Percentiles rank a stretch among this genome's conserved stretches.
These are phyloP conservation scores for Orientallactaga bullata DNA, from an alignment of 2,113 vertebrate species.

Conservation along the genomic window DNA sequence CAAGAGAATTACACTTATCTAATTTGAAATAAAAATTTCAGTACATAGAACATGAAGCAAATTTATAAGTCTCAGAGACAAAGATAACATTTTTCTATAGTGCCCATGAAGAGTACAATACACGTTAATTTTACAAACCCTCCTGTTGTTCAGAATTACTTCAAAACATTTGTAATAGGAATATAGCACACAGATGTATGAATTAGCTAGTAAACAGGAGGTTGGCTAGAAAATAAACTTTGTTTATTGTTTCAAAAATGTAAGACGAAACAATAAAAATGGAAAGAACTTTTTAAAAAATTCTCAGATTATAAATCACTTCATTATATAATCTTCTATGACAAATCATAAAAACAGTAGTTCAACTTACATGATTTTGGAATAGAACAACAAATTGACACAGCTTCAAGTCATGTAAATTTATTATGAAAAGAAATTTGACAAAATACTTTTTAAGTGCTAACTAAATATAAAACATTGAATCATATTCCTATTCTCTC, in stretches of 20 bases:
- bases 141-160: conserved; percentile 36
- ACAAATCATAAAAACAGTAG: conserved; percentile 36
- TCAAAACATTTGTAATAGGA: conserved; percentile 20
- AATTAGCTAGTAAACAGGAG: conserved; percentile 10
- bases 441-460: conserved; percentile 83
- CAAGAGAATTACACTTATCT: background rate
- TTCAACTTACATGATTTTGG: conserved; percentile 70
- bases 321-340: conserved; percentile 34
- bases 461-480: conserved; percentile 80
- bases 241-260: conserved; percentile 23
- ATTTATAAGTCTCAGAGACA: background rate
- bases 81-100: background rate
- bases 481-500: conserved; percentile 59
- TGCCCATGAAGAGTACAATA: conserved; percentile 29
- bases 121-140: conserved; percentile 43
- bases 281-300: too few relatives aligned
- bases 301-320: conserved; percentile 66
- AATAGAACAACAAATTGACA: conserved; percentile 86
- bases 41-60: conserved; percentile 21
- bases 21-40: background rate
- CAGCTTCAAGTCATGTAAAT: conserved; percentile 79
- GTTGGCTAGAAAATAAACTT: conserved; percentile 7
- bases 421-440: conserved; percentile 86
- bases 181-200: background rate
- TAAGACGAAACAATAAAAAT: background rate